Evolutionary conservation across 2,797 vertebrate genomes (phyloP).

Genomic region (Sebastolobus alascanus): DNA sequence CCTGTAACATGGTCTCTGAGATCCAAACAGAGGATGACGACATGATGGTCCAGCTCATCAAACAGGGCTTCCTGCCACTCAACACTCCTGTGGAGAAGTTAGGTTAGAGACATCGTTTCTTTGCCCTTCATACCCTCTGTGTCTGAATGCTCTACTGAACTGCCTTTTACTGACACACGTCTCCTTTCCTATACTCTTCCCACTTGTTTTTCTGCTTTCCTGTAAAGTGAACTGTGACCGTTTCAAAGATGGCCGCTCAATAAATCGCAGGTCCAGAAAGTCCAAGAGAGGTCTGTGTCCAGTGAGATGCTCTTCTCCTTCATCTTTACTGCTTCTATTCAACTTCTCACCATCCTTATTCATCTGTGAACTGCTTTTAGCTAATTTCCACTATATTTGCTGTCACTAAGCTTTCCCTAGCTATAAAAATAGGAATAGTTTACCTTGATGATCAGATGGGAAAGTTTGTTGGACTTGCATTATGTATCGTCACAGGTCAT

Average conservation of each 20-base stretch:
- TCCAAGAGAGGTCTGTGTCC: constrained; percentile 91
- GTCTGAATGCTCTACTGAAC: constrained; percentile 16
- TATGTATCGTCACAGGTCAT: constrained; percentile 14
- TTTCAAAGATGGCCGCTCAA: constrained; percentile 90
- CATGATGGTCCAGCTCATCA: constrained; percentile 96
- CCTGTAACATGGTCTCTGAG: constrained; percentile 99
- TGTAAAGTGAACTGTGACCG: constrained; percentile 88
- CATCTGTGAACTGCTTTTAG: constrained; percentile 20
- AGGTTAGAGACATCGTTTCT: constrained; percentile 79
- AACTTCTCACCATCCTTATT: constrained; percentile 28
- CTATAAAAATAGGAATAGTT: constrained; percentile 7
- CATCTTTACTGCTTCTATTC: constrained; percentile 34
- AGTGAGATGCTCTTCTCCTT: constrained; percentile 54
- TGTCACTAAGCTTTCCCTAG: neutral
- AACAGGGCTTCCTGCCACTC: constrained; percentile 96
- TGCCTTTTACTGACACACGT: constrained; percentile 41
- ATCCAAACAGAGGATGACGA: constrained; percentile 97
- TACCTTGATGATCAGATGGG: constrained; percentile 3
- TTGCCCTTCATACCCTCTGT: constrained; percentile 11
- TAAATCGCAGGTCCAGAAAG: constrained; percentile 92
- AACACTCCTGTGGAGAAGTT: constrained; percentile 96
- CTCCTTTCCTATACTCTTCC: constrained; percentile 35
- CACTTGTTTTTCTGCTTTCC: constrained; percentile 80
- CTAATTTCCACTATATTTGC: neutral
- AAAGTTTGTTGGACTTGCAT: constrained; percentile 12